Evolutionary conservation across 2,113 vertebrate species (phyloP).

Genomic region (Odocoileus virginianus): DNA sequence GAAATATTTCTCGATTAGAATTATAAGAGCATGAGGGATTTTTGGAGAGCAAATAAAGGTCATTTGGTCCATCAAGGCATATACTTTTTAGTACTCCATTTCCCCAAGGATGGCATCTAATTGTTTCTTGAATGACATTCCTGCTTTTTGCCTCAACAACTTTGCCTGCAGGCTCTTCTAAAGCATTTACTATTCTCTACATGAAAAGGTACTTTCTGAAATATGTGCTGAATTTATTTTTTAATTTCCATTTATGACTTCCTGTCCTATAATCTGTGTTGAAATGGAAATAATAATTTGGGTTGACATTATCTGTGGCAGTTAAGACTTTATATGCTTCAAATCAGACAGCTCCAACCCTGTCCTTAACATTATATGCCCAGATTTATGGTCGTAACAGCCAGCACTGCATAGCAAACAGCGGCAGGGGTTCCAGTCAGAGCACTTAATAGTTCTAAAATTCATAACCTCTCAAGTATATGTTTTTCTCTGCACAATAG

Average conservation of each 20-base stretch:
- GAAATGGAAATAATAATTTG: slow-evolving; percentile 78
- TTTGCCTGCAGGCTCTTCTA: slow-evolving; percentile 76
- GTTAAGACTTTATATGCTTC: slow-evolving; percentile 71
- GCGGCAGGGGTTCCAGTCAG: slow-evolving; percentile 6
- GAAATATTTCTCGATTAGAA: slow-evolving; percentile 74
- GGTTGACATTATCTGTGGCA: slow-evolving; percentile 74
- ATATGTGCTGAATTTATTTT: slow-evolving; percentile 77
- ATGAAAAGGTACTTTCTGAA: slow-evolving; percentile 78
- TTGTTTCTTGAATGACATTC: slow-evolving; percentile 80
- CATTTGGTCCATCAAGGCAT: slow-evolving; percentile 75
- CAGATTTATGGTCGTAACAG: slow-evolving; percentile 54
- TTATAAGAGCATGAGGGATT: slow-evolving; percentile 71
- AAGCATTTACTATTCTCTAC: slow-evolving; percentile 75
- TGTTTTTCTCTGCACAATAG: neutral
- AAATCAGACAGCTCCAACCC: slow-evolving; percentile 58
- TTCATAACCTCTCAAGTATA: neutral
- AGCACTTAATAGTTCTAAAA: slow-evolving; percentile 27
- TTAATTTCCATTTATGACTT: slow-evolving; percentile 77
- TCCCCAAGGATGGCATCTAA: slow-evolving; percentile 77
- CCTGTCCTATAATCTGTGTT: slow-evolving; percentile 69
- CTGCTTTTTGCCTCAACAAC: slow-evolving; percentile 74
- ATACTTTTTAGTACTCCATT: slow-evolving; percentile 72
- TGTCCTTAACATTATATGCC: slow-evolving; percentile 69
- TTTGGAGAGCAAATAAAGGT: slow-evolving; percentile 79
- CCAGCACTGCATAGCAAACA: slow-evolving; percentile 53